Percentiles rank a stretch among this genome's conserved stretches.
These are phyloP conservation scores for Esox masquinongy DNA, from an alignment of 2,797 vertebrate species.

Conservation along the genomic window DNA sequence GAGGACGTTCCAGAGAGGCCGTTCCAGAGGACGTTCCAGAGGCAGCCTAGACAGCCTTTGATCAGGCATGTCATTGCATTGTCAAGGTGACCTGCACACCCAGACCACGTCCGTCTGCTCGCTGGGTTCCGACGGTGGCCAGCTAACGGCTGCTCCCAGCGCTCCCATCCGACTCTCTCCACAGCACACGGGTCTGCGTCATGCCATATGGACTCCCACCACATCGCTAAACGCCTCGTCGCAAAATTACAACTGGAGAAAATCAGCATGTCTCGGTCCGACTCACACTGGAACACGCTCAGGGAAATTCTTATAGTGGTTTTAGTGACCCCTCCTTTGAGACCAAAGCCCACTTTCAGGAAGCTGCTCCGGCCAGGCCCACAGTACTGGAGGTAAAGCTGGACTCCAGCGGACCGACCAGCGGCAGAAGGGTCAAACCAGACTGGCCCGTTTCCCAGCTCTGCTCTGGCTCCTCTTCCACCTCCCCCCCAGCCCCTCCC, in stretches of 20 bases:
- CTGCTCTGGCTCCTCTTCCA: too few relatives aligned
- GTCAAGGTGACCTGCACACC: slow-evolving; percentile 68
- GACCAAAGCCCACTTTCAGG: too few relatives aligned
- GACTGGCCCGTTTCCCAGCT: slow-evolving; percentile 18
- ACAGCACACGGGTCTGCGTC: not conserved
- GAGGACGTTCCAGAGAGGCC: slow-evolving; percentile 16
- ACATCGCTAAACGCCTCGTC: not conserved
- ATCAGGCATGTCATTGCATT: slow-evolving; percentile 69
- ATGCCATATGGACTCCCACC: slow-evolving; percentile 3
- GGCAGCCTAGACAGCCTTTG: slow-evolving; percentile 66
- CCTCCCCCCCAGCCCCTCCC: not conserved
- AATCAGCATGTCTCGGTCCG: slow-evolving; percentile 24
- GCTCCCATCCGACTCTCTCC: slow-evolving; percentile 4
- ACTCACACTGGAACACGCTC: slow-evolving; percentile 45
- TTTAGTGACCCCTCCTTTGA: not conserved
- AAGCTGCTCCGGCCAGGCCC: not conserved
- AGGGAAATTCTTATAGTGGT: slow-evolving; percentile 19
- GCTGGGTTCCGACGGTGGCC: slow-evolving; percentile 11
- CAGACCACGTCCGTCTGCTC: slow-evolving; percentile 34
- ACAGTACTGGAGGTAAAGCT: not conserved
- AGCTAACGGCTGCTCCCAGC: slow-evolving; percentile 22
- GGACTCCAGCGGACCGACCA: not conserved
- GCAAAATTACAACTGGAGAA: slow-evolving; percentile 35
- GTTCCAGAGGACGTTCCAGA: slow-evolving; percentile 16
- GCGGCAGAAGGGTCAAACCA: slow-evolving; percentile 26